Percentiles rank a stretch among this genome's conserved stretches.
phyloP scores from a whole-genome alignment of 2,113 vertebrate species.

The Balaeniceps rex region DNA sequence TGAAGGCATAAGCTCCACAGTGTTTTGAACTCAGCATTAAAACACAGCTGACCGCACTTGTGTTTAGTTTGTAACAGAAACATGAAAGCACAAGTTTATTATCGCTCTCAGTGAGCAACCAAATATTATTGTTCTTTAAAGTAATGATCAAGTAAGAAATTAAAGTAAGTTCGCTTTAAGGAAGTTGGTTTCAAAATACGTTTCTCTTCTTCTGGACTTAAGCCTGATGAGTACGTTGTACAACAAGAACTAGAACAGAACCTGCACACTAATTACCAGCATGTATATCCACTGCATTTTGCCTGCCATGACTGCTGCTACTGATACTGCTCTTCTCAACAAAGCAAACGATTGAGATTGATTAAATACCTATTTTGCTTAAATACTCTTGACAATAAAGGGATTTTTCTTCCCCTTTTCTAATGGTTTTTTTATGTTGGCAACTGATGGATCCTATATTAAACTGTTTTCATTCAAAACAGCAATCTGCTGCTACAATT shows the following conservation, averaged over 20 bases:
- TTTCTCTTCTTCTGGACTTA: background rate
- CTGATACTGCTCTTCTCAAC: constrained; percentile 35
- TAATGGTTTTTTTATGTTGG: constrained; percentile 63
- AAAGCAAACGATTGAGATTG: constrained; percentile 65
- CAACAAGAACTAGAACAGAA: background rate
- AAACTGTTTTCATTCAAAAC: constrained; percentile 70
- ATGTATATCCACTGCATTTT: background rate
- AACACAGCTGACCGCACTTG: background rate
- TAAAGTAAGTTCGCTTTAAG: background rate
- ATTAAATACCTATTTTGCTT: constrained; percentile 71
- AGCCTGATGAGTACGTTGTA: background rate
- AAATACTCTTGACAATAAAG: constrained; percentile 71
- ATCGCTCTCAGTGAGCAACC: background rate
- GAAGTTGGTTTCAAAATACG: background rate
- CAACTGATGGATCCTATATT: constrained; percentile 61
- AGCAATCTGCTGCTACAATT: constrained; percentile 64
- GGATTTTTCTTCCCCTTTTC: constrained; percentile 56
- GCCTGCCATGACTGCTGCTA: constrained; percentile 18
- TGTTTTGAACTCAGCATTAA: background rate
- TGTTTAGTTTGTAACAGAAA: background rate
- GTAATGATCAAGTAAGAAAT: background rate
- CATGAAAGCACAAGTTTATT: background rate
- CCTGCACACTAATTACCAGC: background rate
- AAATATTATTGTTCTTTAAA: background rate
- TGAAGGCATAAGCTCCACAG: background rate